These are phyloP conservation scores for Notolabrus celidotus DNA, from an alignment of 2,797 vertebrate genomes.

Conservation along the genomic window DNA sequence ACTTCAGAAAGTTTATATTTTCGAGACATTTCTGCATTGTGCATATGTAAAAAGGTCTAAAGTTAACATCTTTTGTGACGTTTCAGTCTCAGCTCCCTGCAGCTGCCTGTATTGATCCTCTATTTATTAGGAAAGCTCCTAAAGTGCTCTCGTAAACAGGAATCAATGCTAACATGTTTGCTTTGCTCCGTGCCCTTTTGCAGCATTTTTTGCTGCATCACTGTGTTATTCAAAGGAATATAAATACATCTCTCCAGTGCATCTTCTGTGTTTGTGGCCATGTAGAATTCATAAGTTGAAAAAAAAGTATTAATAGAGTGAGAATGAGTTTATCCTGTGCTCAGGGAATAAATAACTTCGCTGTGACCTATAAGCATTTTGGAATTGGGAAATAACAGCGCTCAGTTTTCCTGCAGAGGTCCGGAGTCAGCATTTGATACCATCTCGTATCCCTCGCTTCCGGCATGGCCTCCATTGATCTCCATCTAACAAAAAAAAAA, in stretches of 20 bases:
- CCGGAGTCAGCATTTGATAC: slow-evolving; percentile 69
- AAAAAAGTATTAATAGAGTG: slow-evolving; percentile 31
- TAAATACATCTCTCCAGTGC: too few relatives aligned
- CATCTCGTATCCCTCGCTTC: slow-evolving; percentile 58
- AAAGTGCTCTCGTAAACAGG: slow-evolving; percentile 72
- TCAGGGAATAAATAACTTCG: slow-evolving; percentile 30
- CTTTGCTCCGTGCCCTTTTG: slow-evolving; percentile 50
- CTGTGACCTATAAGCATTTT: slow-evolving; percentile 33
- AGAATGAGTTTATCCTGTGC: slow-evolving; percentile 19
- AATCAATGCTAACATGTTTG: slow-evolving; percentile 81
- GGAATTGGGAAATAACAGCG: slow-evolving; percentile 32
- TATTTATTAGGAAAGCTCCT: slow-evolving; percentile 63
- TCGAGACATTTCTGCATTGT: too few relatives aligned
- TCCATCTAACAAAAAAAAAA: slow-evolving; percentile 58
- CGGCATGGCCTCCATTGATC: slow-evolving; percentile 67
- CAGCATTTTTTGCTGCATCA: slow-evolving; percentile 53
- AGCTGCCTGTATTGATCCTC: slow-evolving; percentile 70
- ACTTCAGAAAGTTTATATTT: too few relatives aligned
- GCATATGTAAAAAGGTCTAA: too few relatives aligned
- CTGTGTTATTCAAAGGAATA: slow-evolving; percentile 27
- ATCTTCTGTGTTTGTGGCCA: neutral
- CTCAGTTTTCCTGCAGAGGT: slow-evolving; percentile 44
- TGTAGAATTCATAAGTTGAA: neutral
- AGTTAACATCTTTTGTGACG: slow-evolving; percentile 33
- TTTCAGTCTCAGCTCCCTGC: slow-evolving; percentile 55